Percentiles rank a stretch among this genome's conserved stretches.
Evolutionary conservation across 2,113 vertebrate species (phyloP).

Genomic region (Hippoglossus stenolepis): DNA sequence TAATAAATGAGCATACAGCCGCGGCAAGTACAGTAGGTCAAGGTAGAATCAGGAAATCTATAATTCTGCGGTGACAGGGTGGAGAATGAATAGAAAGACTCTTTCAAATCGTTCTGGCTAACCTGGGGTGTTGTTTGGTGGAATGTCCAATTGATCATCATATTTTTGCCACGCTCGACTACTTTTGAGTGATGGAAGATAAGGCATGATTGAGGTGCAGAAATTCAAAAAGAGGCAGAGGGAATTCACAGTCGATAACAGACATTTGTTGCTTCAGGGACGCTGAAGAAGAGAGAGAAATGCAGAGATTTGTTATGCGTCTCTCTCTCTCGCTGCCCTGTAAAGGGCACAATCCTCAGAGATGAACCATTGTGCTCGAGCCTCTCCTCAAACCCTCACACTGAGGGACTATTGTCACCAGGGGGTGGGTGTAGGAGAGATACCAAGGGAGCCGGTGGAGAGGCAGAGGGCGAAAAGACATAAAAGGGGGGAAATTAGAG

Average conservation of each 20-base stretch:
- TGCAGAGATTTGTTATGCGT: slow-evolving; percentile 4
- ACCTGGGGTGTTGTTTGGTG: neutral
- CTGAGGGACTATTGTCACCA: slow-evolving; percentile 69
- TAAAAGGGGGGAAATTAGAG: slow-evolving; percentile 25
- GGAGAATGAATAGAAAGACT: neutral
- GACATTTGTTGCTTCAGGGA: slow-evolving; percentile 38
- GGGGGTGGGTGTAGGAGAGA: slow-evolving; percentile 58
- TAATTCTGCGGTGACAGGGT: neutral
- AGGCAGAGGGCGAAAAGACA: slow-evolving; percentile 26
- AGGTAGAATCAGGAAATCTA: neutral
- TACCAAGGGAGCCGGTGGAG: slow-evolving; percentile 21
- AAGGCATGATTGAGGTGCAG: slow-evolving; percentile 19
- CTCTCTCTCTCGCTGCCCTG: slow-evolving; percentile 28
- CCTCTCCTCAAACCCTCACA: slow-evolving; percentile 45
- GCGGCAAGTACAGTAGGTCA: neutral
- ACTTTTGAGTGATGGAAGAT: neutral
- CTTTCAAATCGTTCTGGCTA: neutral
- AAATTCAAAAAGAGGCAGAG: slow-evolving; percentile 9
- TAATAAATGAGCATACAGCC: neutral
- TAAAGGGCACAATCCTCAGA: slow-evolving; percentile 55
- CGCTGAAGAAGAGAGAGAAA: slow-evolving; percentile 25
- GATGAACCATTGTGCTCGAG: slow-evolving; percentile 63
- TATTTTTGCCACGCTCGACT: neutral
- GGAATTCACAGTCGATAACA: slow-evolving; percentile 4
- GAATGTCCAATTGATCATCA: neutral